These are phyloP conservation scores for Nixonia krombeini DNA, from an alignment of 1,140 invertebrate species.

Conservation along the genomic window DNA sequence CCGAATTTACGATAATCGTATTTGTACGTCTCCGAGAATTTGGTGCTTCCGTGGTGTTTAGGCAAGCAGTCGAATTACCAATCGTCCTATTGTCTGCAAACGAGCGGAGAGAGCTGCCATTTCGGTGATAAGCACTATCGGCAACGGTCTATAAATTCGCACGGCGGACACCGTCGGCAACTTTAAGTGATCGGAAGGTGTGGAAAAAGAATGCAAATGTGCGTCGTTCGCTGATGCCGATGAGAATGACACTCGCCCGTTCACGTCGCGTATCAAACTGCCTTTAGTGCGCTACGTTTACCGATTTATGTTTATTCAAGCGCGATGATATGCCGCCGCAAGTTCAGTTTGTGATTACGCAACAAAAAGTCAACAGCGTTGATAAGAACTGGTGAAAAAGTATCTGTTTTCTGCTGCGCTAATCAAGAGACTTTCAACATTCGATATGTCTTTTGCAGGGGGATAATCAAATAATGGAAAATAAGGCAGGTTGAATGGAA, in stretches of 20 bases:
- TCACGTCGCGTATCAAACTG: constrained; percentile 32
- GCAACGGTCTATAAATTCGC: constrained; percentile 17
- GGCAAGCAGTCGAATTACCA: constrained; percentile 11
- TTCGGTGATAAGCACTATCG: constrained; percentile 11
- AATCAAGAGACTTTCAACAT: no score
- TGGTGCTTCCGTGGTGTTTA: constrained; percentile 13
- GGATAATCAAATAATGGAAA: no score
- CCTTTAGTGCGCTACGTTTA: constrained; percentile 8
- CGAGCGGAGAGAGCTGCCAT: constrained; percentile 28
- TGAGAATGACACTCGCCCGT: constrained; percentile 5
- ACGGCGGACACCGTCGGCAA: neutral
- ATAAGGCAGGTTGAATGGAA: no score
- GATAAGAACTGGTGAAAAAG: constrained; percentile 25
- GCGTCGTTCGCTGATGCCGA: neutral
- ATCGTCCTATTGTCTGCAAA: constrained; percentile 18
- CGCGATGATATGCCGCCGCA: constrained; percentile 17
- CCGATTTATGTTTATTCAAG: constrained; percentile 43
- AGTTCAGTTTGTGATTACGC: constrained; percentile 31
- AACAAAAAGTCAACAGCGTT: constrained; percentile 28
- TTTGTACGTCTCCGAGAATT: constrained; percentile 14
- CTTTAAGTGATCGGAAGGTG: neutral
- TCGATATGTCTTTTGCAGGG: no score
- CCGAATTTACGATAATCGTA: neutral
- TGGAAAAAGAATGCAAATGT: neutral
- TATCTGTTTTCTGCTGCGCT: no score